Base-by-base conservation (phyloP, 2,797 vertebrate species). In the Sebastes trivittatus region DNA sequence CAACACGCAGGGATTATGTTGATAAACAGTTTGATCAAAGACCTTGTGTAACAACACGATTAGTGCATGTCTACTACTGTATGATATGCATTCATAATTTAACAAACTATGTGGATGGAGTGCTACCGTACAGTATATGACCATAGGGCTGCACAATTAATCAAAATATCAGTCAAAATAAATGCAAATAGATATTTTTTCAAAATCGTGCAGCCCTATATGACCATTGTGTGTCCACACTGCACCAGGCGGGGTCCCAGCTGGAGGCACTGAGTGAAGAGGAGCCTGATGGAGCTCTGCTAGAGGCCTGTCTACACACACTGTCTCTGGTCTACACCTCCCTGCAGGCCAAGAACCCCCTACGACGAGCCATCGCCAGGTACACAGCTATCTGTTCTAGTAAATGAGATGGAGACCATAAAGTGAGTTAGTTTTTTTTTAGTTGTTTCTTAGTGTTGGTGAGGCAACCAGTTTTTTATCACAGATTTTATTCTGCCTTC, bases 301-400 rank as follows among this genome's bases (percentile, higher is more conserved):
- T 97, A 49, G 86, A 92, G 76, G 82, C 94, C 78, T 98, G 97
- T 88, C 92, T 99, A 52, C 92, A 96, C 88, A 89, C 97, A 52
- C 87, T 99, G 83, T 95, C 94, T 14, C 88, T 95, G 75, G 90
- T 91, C 2, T 98, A 96, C 90, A 96, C 96, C 80, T 96, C 96
- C 32, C 88, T 98, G 89, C 88, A 84, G 76, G 30, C 83, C 23
- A 99, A 97, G 92, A 99, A 98, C 90, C 98, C 98, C 2, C 91
- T 98, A 72, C 97, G 97, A 84, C 96, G 96, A 86, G 97, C 97
- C 36, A 89, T 97, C 27, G 95, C 97, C 80, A 99, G 98, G 98
- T 99, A 96, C 20, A 29, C 4, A 3, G 0, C 32, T 14, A 14
- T 9, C 54, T 49, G 2, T 55, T n/a, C 16, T 9, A 27, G 9